Evolutionary conservation across 1,140 invertebrate species (phyloP).

Genomic region (Penaeus chinensis): DNA sequence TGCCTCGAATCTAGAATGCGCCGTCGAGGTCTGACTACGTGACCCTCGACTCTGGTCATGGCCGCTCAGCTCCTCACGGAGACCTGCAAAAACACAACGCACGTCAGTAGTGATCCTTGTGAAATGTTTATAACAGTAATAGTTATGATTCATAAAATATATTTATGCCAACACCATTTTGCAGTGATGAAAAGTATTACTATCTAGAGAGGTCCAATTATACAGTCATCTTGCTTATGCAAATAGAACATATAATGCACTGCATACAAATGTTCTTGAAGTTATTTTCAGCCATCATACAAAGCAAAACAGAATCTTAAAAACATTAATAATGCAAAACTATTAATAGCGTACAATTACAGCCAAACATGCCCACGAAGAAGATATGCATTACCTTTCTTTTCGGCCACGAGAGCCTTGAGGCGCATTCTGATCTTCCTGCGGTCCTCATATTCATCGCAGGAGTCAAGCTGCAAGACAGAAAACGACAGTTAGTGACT

Average conservation of each 20-base stretch:
- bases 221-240: too few relatives aligned
- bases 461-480: constrained; percentile 79
- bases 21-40: constrained; percentile 12
- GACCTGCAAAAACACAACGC: constrained; percentile 32
- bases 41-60: constrained; percentile 47
- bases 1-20: constrained; percentile 38
- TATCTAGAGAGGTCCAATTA: too few relatives aligned
- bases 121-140: too few relatives aligned
- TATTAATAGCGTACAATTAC: too few relatives aligned
- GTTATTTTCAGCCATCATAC: too few relatives aligned
- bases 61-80: constrained; percentile 48
- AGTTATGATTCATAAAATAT: too few relatives aligned
- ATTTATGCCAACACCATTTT: too few relatives aligned
- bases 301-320: too few relatives aligned
- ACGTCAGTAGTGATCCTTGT: neutral
- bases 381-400: constrained; percentile 67
- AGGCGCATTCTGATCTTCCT: constrained; percentile 82
- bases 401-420: constrained; percentile 69
- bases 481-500: neutral
- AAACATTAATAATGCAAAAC: too few relatives aligned
- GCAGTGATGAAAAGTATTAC: too few relatives aligned
- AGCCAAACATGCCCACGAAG: neutral
- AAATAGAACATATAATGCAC: too few relatives aligned
- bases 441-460: constrained; percentile 86
- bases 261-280: too few relatives aligned